These are phyloP conservation scores for Cataglyphis rosenhaueri DNA, from an alignment of 2,888 invertebrate species.

Conservation along the genomic window DNA sequence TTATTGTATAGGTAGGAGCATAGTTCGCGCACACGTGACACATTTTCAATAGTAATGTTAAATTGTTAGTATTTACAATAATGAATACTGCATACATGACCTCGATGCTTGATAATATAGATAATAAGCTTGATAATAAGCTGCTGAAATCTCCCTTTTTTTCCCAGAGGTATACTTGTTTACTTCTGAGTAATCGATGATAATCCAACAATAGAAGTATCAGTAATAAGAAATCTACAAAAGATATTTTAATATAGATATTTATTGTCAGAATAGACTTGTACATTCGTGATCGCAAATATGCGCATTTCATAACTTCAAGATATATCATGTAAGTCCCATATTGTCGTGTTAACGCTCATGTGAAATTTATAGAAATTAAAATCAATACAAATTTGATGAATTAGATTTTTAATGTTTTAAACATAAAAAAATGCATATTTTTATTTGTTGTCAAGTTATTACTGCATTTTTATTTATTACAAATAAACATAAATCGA, in stretches of 20 bases:
- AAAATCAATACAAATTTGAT: neutral
- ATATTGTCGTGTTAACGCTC: neutral
- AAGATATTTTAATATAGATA: conserved; percentile 4
- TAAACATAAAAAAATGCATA: too few species aligned
- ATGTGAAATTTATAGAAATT: neutral
- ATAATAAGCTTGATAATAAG: too few species aligned
- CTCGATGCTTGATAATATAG: neutral
- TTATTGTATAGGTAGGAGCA: neutral
- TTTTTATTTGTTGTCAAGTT: too few species aligned
- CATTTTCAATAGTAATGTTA: neutral
- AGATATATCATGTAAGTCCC: neutral
- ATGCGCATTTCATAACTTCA: neutral
- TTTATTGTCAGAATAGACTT: neutral
- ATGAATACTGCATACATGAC: neutral
- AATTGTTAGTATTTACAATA: conserved; percentile 6
- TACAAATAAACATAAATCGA: too few species aligned
- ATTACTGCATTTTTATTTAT: too few species aligned
- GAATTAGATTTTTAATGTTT: too few species aligned
- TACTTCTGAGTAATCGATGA: neutral
- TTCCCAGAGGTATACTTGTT: neutral
- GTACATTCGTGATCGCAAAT: conserved; percentile 1
- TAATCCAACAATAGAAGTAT: neutral
- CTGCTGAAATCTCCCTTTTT: neutral
- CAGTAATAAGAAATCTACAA: neutral
- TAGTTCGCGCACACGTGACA: neutral